Evolutionary conservation across 2,888 invertebrate species (phyloP).

Genomic region (Phoenoteleia sp.): DNA sequence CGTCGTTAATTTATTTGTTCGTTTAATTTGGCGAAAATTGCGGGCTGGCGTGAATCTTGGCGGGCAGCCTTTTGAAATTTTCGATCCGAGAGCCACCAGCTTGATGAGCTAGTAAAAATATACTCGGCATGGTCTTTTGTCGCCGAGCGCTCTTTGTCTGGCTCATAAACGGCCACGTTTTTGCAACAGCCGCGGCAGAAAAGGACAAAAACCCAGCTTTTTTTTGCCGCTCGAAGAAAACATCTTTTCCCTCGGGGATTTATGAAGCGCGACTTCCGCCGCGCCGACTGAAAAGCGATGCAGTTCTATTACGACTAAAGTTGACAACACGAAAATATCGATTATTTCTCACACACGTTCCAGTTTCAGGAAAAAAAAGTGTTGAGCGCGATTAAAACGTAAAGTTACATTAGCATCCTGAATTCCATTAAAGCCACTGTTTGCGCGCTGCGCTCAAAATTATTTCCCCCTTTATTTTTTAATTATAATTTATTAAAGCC

Average conservation of each 20-base stretch:
- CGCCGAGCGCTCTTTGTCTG: neutral
- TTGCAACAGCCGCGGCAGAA: neutral
- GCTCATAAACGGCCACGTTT: neutral
- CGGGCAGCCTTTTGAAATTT: conserved; percentile 30
- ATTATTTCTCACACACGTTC: conserved; percentile 57
- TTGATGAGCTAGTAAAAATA: conserved; percentile 37
- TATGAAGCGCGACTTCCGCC: conserved; percentile 32
- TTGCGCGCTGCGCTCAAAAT: conserved; percentile 12
- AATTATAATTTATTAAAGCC: conserved; percentile 30
- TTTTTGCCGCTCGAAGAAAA: conserved; percentile 1
- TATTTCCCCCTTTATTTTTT: neutral
- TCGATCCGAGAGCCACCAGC: conserved; percentile 12
- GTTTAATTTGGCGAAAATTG: conserved; percentile 44
- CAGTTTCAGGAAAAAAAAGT: conserved; percentile 50
- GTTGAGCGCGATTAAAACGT: conserved; percentile 41
- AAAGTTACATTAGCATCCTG: conserved; percentile 46
- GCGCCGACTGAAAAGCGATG: conserved; percentile 17
- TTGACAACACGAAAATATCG: conserved; percentile 61
- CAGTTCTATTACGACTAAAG: conserved; percentile 36
- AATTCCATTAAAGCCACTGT: conserved; percentile 33
- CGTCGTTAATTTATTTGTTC: conserved; percentile 38
- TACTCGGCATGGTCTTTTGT: conserved; percentile 25
- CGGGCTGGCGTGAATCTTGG: conserved; percentile 32
- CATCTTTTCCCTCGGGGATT: conserved; percentile 15
- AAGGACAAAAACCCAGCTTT: neutral